Evolutionary conservation across 2,888 invertebrate species (phyloP).

Genomic region (Salticus scenicus): DNA sequence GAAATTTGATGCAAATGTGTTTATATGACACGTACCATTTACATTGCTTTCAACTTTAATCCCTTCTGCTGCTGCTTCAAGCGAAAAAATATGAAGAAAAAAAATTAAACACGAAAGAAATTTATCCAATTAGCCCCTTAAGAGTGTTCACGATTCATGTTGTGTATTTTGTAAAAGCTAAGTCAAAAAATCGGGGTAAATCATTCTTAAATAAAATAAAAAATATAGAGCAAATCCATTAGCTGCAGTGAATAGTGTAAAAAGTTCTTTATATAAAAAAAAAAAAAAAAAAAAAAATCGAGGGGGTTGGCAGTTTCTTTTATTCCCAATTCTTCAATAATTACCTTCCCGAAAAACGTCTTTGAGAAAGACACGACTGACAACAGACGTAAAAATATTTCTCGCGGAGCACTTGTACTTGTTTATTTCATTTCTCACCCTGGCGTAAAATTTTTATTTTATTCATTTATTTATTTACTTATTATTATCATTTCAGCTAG

Average conservation of each 20-base stretch:
- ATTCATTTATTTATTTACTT: constrained; percentile 31
- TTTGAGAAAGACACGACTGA: constrained; percentile 54
- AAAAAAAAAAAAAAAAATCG: no score
- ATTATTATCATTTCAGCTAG: constrained; percentile 64
- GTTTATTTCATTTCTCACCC: constrained; percentile 48
- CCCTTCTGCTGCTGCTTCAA: constrained; percentile 30
- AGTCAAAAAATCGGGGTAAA: constrained; percentile 37
- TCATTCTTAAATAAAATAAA: constrained; percentile 6
- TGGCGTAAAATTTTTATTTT: constrained; percentile 14
- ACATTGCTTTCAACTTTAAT: constrained; percentile 63
- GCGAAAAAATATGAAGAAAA: neutral
- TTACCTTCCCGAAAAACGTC: constrained; percentile 66
- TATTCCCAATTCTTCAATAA: constrained; percentile 67
- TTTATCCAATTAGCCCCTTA: neutral
- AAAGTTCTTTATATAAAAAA: constrained; percentile 43
- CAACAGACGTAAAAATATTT: constrained; percentile 57
- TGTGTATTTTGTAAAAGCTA: constrained; percentile 46
- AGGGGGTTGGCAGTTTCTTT: constrained; percentile 11
- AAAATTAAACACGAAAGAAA: neutral
- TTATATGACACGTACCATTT: constrained; percentile 17
- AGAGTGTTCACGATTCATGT: constrained; percentile 13
- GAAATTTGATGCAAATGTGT: neutral
- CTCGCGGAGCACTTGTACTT: constrained; percentile 29
- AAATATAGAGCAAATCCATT: constrained; percentile 51
- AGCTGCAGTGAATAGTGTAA: constrained; percentile 50